phyloP scores from a whole-genome alignment of 1,140 invertebrate genomes.

The Cheumatopsyche charites region DNA sequence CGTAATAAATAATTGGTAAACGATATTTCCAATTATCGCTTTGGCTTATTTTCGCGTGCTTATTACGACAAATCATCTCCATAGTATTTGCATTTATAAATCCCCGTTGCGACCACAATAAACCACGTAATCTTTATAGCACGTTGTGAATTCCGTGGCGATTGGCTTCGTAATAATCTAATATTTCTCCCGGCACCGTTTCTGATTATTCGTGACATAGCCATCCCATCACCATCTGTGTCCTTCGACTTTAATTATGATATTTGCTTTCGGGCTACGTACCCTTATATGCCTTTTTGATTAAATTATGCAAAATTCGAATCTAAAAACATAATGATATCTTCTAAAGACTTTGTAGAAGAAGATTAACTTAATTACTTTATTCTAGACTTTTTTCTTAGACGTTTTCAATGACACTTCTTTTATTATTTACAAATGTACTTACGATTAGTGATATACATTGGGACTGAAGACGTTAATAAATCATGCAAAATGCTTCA shows the following conservation, averaged over 20 bases:
- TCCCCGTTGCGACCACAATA: constrained; percentile 6
- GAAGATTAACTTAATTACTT: background rate
- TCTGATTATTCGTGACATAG: background rate
- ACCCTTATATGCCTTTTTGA: too few relatives aligned
- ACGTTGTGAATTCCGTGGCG: background rate
- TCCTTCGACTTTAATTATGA: constrained; percentile 17
- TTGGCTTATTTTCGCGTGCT: too few relatives aligned
- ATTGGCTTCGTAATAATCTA: constrained; percentile 10
- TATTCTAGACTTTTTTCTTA: too few relatives aligned
- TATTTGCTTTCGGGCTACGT: background rate
- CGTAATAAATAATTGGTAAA: too few relatives aligned
- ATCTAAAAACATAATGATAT: background rate
- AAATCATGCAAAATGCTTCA: too few relatives aligned
- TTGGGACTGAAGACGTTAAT: too few relatives aligned
- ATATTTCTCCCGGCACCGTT: constrained; percentile 13
- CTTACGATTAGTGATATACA: too few relatives aligned
- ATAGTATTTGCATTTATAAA: background rate
- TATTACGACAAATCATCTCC: too few relatives aligned
- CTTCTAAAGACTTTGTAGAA: background rate
- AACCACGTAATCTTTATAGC: background rate
- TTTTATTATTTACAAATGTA: too few relatives aligned
- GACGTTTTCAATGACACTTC: too few relatives aligned
- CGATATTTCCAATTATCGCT: too few relatives aligned
- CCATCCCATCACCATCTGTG: constrained; percentile 16
- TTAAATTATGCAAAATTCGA: too few relatives aligned